These are phyloP conservation scores for Sisyra nigra DNA, from an alignment of 2,888 invertebrate species.

Conservation along the genomic window DNA sequence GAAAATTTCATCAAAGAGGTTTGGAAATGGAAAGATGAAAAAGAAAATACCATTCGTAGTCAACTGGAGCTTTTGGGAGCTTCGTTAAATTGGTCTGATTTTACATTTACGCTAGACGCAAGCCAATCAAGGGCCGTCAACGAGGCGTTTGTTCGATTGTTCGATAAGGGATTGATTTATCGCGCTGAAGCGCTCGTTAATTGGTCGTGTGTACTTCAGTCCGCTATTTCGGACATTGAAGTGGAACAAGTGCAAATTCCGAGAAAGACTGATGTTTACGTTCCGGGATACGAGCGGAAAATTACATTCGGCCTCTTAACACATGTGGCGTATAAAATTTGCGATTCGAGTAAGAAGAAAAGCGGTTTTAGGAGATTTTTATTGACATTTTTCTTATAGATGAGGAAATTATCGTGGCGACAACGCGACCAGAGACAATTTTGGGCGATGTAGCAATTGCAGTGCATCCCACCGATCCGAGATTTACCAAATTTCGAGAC, in stretches of 20 bases:
- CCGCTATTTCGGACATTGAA: slow-evolving; percentile 98
- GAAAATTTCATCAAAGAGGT: slow-evolving; percentile 84
- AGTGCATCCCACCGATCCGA: slow-evolving; percentile 82
- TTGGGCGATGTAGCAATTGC: slow-evolving; percentile 94
- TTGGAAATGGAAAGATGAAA: slow-evolving; percentile 89
- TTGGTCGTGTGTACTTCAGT: slow-evolving; percentile 94
- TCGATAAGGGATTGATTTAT: slow-evolving; percentile 73
- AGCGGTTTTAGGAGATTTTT: not conserved
- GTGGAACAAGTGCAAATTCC: slow-evolving; percentile 86
- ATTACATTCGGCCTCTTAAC: slow-evolving; percentile 89
- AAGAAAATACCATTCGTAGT: slow-evolving; percentile 25
- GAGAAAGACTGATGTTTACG: slow-evolving; percentile 68
- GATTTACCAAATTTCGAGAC: slow-evolving; percentile 73
- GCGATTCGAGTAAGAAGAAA: slow-evolving; percentile 28
- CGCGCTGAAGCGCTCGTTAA: slow-evolving; percentile 90
- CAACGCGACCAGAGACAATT: slow-evolving; percentile 98
- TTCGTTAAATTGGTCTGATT: slow-evolving; percentile 88
- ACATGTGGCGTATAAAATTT: slow-evolving; percentile 79
- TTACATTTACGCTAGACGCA: slow-evolving; percentile 94
- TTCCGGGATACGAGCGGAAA: slow-evolving; percentile 76
- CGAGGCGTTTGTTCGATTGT: slow-evolving; percentile 84
- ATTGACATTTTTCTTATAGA: slow-evolving; percentile 20
- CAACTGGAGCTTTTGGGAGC: slow-evolving; percentile 82
- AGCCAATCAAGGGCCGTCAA: slow-evolving; percentile 74
- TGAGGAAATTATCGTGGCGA: slow-evolving; percentile 85